A percentile compares a stretch with the other conserved stretches of the same genome.
These are phyloP conservation scores for Theonella swinhoei DNA, from an alignment of 37 sponge, comb jelly and placozoan species.

Conservation along the genomic window DNA sequence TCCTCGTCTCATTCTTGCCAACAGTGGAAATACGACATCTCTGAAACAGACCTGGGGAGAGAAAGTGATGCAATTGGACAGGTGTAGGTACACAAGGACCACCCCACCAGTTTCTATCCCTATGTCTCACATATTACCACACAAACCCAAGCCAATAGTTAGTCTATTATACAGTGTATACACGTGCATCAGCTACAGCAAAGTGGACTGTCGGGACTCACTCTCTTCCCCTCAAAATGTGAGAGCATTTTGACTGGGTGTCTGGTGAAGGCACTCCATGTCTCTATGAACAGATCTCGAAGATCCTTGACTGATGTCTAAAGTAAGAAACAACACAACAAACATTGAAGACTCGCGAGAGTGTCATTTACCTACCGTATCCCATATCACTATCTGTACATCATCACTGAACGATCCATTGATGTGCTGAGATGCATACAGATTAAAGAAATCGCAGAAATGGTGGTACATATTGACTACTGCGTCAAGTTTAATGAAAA, in stretches of 20 bases:
- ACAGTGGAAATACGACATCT: conserved; percentile 85
- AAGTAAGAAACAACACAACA: not conserved
- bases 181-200: no score
- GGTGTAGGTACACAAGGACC: not conserved
- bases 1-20: conserved; percentile 85
- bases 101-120: not conserved
- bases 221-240: conserved; percentile 83
- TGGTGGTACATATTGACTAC: conserved; percentile 93
- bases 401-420: conserved; percentile 89
- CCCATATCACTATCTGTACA: conserved; percentile 83
- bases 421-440: conserved; percentile 90
- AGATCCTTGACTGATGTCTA: not conserved
- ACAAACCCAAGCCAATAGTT: no score
- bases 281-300: conserved; percentile 68
- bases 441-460: conserved; percentile 93
- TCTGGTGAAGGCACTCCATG: conserved; percentile 81
- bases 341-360: not conserved
- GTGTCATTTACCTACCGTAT: conserved; percentile 90
- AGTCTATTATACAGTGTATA: no score
- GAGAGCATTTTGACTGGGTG: conserved; percentile 61
- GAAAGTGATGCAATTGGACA: not conserved
- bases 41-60: conserved; percentile 74
- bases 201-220: no score
- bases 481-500: conserved; percentile 84
- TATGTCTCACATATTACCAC: not conserved